Evolutionary conservation across 2,113 vertebrate species (phyloP).

Genomic region (Marcusenius ussheri): DNA sequence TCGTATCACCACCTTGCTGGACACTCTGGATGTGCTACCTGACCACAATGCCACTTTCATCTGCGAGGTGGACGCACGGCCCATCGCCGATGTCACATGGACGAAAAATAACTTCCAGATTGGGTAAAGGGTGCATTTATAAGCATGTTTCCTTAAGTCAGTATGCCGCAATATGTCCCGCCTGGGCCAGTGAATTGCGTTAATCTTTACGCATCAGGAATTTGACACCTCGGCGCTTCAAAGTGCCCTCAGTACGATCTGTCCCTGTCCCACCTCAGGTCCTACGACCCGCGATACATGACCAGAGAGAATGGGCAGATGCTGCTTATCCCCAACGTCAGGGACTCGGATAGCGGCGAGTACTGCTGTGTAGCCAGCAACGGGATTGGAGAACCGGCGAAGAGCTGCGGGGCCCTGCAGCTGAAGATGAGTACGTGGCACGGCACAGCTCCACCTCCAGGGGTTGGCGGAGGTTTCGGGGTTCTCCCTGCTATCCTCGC

Average conservation of each 20-base stretch:
- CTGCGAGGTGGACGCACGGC: constrained; percentile 85
- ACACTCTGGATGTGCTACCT: constrained; percentile 80
- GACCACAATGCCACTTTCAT: constrained; percentile 91
- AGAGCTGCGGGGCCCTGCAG: constrained; percentile 92
- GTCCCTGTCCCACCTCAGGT: constrained; percentile 52
- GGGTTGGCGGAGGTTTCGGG: not conserved
- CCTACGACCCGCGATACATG: constrained; percentile 81
- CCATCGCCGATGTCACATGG: constrained; percentile 82
- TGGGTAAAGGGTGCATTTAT: constrained; percentile 56
- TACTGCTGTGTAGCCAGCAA: constrained; percentile 89
- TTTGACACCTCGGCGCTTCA: not conserved
- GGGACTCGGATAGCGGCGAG: constrained; percentile 82
- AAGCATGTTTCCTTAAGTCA: not conserved
- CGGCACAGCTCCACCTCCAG: not conserved
- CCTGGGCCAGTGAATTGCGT: not conserved
- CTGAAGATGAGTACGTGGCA: constrained; percentile 92
- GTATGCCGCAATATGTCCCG: not conserved
- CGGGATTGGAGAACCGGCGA: constrained; percentile 71
- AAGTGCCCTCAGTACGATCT: not conserved
- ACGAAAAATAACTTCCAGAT: constrained; percentile 90
- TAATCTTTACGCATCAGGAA: not conserved
- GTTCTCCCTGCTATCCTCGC: not conserved
- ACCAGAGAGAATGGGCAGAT: constrained; percentile 84
- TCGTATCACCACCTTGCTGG: constrained; percentile 77
- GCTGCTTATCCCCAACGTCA: constrained; percentile 78